Evolutionary conservation across 2,113 vertebrate genomes (phyloP), one percentile per base, ranked within the genome.

Genomic region (Heptranchias perlo): DNA sequence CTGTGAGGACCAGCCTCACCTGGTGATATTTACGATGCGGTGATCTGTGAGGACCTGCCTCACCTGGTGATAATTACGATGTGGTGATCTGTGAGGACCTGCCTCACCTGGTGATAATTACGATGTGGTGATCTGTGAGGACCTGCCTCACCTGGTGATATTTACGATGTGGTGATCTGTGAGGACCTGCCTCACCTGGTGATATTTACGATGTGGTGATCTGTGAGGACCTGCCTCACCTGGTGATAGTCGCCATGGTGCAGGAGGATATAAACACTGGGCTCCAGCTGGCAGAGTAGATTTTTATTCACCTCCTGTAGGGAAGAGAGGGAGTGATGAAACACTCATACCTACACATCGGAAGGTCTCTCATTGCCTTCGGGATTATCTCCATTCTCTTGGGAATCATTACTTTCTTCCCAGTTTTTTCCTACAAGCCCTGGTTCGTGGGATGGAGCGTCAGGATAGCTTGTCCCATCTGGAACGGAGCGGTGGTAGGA

Each of bases 401-500:
- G 73, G 97, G 97, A 76, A 94, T 97, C 84, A 95, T 96, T 94
- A 96, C 96, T 47, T 98, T 98, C 96, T 97, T 96, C 11, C 97
- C 97, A 1, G 82, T 97, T 76, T 97, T 97, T 96, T 97, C 95
- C 91, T 97, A 87, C 39, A 96, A 97, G 35, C 87, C 96, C 87
- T 97, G 96, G 86, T 97, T 97, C 96, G 44, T 96, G 0, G 96
- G 97, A 87, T 97, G 97, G 97, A 98, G 96, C 0, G 8, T 96
- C 96, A 96, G 96, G 96, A 97, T 98, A 35, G 49, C 96, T 58
- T 96, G 97, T 96, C 96, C 97, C 73, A 95, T 97, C 96, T 98
- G 97, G 97, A 98, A 97, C 2, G 96, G 97, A 96, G 96, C 96
- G 97, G 96, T 97, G 97, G 96, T 97, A 97, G 96, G 97, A 94